Percentiles rank a stretch among this genome's conserved stretches.
These are phyloP conservation scores for Rhagonycha lutea DNA, from an alignment of 2,888 invertebrate genomes.

Conservation along the genomic window DNA sequence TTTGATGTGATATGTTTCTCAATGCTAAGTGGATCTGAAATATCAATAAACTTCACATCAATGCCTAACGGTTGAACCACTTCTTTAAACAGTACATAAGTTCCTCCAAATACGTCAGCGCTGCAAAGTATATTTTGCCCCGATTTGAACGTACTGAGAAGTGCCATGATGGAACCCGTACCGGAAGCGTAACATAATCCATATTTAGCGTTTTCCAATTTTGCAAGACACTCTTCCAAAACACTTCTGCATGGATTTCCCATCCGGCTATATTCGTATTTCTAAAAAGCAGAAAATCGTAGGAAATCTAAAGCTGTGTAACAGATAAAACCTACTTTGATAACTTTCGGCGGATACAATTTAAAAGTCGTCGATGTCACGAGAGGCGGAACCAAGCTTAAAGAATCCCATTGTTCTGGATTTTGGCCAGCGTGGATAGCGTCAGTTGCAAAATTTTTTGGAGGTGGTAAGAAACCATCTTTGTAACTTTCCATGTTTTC, in stretches of 20 bases:
- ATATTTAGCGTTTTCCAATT: constrained; percentile 82
- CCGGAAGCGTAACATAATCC: constrained; percentile 83
- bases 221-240: constrained; percentile 83
- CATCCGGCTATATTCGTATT: constrained; percentile 85
- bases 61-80: constrained; percentile 64
- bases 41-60: constrained; percentile 71
- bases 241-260: constrained; percentile 89
- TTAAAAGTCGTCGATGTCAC: constrained; percentile 90
- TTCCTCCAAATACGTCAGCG: constrained; percentile 92
- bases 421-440: constrained; percentile 93
- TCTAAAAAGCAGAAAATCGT: constrained; percentile 58
- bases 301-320: neutral
- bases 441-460: constrained; percentile 79
- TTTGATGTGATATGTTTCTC: constrained; percentile 71
- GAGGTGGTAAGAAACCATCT: constrained; percentile 60
- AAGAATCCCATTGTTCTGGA: constrained; percentile 85
- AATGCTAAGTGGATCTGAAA: constrained; percentile 66
- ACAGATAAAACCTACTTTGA: neutral
- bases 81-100: constrained; percentile 67
- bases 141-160: constrained; percentile 70
- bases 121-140: constrained; percentile 87
- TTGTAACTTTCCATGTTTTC: neutral
- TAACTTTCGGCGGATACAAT: constrained; percentile 67
- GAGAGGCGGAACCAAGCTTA: constrained; percentile 87
- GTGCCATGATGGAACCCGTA: constrained; percentile 75